Percentiles rank a stretch among this genome's conserved stretches.
phyloP scores from a whole-genome alignment of 2,113 vertebrate species.

The Tautogolabrus adspersus region DNA sequence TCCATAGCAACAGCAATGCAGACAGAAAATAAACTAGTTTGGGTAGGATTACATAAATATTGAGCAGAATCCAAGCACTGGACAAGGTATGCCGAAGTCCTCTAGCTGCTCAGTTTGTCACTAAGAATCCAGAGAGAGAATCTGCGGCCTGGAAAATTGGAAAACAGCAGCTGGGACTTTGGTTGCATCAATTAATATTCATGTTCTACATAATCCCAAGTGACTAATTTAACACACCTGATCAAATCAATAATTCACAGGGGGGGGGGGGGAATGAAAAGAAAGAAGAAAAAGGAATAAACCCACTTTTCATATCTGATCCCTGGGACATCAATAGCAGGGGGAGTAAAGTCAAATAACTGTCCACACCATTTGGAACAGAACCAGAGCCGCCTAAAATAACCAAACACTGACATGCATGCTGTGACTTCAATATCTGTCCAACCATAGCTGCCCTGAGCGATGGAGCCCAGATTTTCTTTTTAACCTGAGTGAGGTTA shows the following conservation, averaged over 20 bases:
- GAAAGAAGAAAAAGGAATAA: slow-evolving; percentile 42
- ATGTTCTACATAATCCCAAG: slow-evolving; percentile 75
- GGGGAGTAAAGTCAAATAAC: background rate
- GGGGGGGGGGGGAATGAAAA: background rate
- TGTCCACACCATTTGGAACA: background rate
- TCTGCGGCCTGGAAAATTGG: slow-evolving; percentile 61
- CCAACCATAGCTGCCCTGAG: background rate
- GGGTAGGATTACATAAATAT: slow-evolving; percentile 18
- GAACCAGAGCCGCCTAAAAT: background rate
- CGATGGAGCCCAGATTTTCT: no score
- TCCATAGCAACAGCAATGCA: slow-evolving; percentile 38
- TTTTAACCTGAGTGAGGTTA: background rate
- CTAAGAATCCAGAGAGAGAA: slow-evolving; percentile 40
- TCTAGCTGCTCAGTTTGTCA: slow-evolving; percentile 27
- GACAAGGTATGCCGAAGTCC: slow-evolving; percentile 2
- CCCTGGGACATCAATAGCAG: background rate
- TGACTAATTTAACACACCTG: slow-evolving; percentile 79
- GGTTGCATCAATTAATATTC: slow-evolving; percentile 78
- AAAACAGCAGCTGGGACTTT: slow-evolving; percentile 78
- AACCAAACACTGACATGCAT: background rate
- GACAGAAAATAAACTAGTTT: background rate
- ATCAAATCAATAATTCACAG: slow-evolving; percentile 79
- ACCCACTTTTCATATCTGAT: slow-evolving; percentile 17
- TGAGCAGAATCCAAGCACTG: background rate
- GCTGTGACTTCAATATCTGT: background rate